Percentiles rank a stretch among this genome's conserved stretches.
Conservation (phyloP, 2,797 vertebrate genomes). For the Megalops cyprinoides region DNA sequence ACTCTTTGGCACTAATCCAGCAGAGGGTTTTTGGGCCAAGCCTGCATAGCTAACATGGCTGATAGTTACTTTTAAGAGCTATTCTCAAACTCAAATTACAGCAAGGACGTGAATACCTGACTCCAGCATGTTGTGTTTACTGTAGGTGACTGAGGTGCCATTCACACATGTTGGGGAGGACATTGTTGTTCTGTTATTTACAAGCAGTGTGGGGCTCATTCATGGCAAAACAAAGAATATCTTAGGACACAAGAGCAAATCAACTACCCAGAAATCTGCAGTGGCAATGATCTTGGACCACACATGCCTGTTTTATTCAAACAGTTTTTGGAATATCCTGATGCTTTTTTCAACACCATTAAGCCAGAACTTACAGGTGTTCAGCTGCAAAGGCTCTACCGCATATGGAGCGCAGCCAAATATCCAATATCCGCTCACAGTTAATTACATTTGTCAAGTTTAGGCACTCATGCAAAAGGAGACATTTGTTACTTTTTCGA, state of each 20-base stretch:
- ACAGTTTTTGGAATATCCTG: no score
- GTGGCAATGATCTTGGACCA: neutral
- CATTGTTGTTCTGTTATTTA: neutral
- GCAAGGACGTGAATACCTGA: neutral
- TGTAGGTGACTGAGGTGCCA: slow-evolving; percentile 7
- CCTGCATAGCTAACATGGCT: neutral
- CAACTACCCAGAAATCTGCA: no score
- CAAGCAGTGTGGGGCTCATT: neutral
- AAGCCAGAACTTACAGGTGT: no score
- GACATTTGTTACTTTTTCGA: no score
- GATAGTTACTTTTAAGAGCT: slow-evolving; percentile 13
- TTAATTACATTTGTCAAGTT: no score
- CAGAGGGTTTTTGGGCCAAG: neutral
- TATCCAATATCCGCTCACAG: no score
- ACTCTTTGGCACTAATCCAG: neutral
- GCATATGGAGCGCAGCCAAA: no score
- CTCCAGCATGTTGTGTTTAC: neutral
- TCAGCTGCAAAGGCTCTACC: no score
- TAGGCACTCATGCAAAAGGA: no score
- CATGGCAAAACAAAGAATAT: neutral
- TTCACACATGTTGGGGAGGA: neutral
- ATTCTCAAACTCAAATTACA: slow-evolving; percentile 6
- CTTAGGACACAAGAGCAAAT: neutral
- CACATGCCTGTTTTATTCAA: neutral
- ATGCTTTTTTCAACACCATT: no score